Conservation (phyloP, 2,888 invertebrate genomes). For the Lissonota sp. region DNA sequence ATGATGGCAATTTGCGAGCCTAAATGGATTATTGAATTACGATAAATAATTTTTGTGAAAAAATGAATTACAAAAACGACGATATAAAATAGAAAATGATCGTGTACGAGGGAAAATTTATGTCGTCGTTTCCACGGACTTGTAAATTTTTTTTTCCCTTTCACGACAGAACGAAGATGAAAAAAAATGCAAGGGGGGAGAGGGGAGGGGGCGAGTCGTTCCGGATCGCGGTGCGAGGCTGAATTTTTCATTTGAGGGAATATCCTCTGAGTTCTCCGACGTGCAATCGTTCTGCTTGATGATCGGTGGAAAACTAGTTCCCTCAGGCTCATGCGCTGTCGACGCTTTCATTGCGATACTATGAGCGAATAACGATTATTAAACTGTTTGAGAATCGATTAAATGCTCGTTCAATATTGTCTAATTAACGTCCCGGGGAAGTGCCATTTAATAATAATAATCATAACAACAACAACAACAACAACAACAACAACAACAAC, state of each 20-base stretch:
- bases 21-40: too few relatives aligned
- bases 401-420: constrained; percentile 22
- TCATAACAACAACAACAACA: not conserved
- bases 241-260: constrained; percentile 46
- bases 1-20: too few relatives aligned
- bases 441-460: not conserved
- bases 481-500: too few relatives aligned
- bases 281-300: constrained; percentile 22
- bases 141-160: constrained; percentile 25
- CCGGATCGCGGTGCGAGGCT: not conserved
- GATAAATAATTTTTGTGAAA: too few relatives aligned
- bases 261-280: constrained; percentile 25
- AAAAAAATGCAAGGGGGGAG: constrained; percentile 53
- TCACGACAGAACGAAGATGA: constrained; percentile 21
- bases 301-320: constrained; percentile 52
- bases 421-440: constrained; percentile 41
- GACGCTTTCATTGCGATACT: constrained; percentile 51
- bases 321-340: constrained; percentile 16
- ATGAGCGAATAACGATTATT: constrained; percentile 41
- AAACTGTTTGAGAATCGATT: constrained; percentile 16
- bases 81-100: too few relatives aligned
- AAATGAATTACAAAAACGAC: too few relatives aligned
- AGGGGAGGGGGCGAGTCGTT: not conserved
- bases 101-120: too few relatives aligned
- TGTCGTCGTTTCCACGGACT: constrained; percentile 22